Conservation (phyloP, 2,797 vertebrate species). For the Alectoris magna region DNA sequence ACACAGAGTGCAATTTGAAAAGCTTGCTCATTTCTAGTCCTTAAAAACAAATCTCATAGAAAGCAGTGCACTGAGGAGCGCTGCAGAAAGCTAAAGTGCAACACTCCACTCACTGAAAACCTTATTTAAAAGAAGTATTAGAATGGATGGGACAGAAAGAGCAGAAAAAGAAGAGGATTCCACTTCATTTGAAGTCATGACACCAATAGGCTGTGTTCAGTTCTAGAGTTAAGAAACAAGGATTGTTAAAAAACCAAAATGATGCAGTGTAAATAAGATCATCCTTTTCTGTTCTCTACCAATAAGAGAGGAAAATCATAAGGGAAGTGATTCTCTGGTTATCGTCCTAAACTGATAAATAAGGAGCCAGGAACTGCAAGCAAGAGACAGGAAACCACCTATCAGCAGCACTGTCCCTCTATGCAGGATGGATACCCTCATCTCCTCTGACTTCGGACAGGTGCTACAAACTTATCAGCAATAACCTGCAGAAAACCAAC, state of each 20-base stretch:
- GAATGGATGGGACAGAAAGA: background rate
- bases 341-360: background rate
- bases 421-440: rapidly evolving
- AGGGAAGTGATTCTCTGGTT: background rate
- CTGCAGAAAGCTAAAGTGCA: background rate
- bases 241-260: background rate
- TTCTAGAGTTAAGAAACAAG: background rate
- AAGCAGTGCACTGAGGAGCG: background rate
- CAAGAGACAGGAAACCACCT: background rate
- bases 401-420: background rate
- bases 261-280: background rate
- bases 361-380: background rate
- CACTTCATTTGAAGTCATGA: background rate
- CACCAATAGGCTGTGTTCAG: background rate
- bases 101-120: background rate
- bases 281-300: background rate
- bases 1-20: background rate
- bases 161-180: background rate
- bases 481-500: background rate
- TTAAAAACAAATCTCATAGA: background rate
- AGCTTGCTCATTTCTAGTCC: background rate
- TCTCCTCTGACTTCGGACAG: background rate
- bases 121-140: background rate
- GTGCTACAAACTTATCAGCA: background rate
- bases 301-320: background rate